These are phyloP conservation scores for Piaya cayana DNA, from an alignment of 2,113 vertebrate species.

Conservation along the genomic window DNA sequence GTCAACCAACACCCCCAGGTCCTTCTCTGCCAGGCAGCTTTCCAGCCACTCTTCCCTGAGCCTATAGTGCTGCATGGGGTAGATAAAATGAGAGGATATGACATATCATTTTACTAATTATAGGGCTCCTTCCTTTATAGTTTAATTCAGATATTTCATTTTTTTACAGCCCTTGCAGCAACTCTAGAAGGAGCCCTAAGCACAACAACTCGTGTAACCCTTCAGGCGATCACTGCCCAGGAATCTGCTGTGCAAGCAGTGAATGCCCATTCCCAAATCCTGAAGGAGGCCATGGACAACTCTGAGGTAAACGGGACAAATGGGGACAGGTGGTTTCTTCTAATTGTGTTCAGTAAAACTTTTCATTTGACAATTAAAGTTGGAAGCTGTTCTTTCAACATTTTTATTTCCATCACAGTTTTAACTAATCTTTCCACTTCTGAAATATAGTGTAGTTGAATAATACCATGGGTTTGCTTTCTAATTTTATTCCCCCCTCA, in stretches of 20 bases:
- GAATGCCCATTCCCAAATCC: slow-evolving; percentile 78
- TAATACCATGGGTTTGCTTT: not conserved
- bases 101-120: not conserved
- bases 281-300: slow-evolving; percentile 92
- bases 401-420: not conserved
- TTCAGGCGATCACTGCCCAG: slow-evolving; percentile 89
- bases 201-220: slow-evolving; percentile 79
- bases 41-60: too few relatives aligned
- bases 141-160: not conserved
- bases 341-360: not conserved
- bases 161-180: slow-evolving; percentile 79
- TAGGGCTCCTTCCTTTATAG: not conserved
- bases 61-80: too few relatives aligned
- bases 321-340: not conserved
- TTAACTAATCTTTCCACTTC: not conserved
- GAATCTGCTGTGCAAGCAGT: slow-evolving; percentile 89
- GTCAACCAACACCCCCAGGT: too few relatives aligned
- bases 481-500: not conserved
- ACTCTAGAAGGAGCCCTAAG: slow-evolving; percentile 84
- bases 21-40: too few relatives aligned
- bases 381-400: not conserved
- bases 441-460: not conserved
- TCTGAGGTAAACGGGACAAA: slow-evolving; percentile 78
- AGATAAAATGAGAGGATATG: not conserved
- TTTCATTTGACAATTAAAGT: not conserved